These are phyloP conservation scores for Ephydatia muelleri DNA, from an alignment of 37 sponge, comb jelly and placozoan species.

Conservation along the genomic window DNA sequence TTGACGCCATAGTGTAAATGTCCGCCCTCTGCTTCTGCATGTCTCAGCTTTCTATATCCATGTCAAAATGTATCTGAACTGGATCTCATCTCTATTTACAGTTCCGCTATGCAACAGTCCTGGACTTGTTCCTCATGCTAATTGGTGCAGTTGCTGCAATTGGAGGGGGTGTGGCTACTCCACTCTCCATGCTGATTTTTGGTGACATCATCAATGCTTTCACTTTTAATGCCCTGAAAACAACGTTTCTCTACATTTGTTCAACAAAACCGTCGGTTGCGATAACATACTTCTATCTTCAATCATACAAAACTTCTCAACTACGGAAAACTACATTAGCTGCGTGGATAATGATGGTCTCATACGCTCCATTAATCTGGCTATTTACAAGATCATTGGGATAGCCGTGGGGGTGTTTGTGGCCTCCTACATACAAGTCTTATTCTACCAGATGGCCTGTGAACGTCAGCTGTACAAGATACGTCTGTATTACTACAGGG, in stretches of 20 bases:
- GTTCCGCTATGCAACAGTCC: constrained; percentile 71
- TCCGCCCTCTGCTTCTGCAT: too few species aligned
- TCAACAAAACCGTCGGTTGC: not conserved
- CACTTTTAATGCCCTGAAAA: constrained; percentile 15
- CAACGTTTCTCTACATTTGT: not conserved
- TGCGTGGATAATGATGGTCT: constrained; percentile 13
- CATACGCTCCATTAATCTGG: not conserved
- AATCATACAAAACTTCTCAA: not conserved
- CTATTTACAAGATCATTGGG: constrained; percentile 12
- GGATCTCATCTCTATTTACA: constrained; percentile 3
- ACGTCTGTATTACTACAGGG: constrained; percentile 46
- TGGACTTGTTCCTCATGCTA: constrained; percentile 71
- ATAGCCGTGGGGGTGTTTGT: constrained; percentile 50
- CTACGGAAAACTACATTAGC: not conserved
- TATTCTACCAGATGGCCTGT: constrained; percentile 60
- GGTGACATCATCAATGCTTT: constrained; percentile 71
- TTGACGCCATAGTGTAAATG: too few species aligned
- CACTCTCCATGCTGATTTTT: constrained; percentile 67
- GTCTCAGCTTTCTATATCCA: too few species aligned
- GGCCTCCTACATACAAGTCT: constrained; percentile 48
- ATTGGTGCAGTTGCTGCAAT: constrained; percentile 59
- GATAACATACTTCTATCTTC: not conserved
- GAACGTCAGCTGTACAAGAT: constrained; percentile 74
- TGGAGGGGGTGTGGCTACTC: constrained; percentile 60
- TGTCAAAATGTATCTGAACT: too few species aligned